Base-by-base conservation (phyloP, 2,113 vertebrate species). In the Ptilorrhoa leucosticta region DNA sequence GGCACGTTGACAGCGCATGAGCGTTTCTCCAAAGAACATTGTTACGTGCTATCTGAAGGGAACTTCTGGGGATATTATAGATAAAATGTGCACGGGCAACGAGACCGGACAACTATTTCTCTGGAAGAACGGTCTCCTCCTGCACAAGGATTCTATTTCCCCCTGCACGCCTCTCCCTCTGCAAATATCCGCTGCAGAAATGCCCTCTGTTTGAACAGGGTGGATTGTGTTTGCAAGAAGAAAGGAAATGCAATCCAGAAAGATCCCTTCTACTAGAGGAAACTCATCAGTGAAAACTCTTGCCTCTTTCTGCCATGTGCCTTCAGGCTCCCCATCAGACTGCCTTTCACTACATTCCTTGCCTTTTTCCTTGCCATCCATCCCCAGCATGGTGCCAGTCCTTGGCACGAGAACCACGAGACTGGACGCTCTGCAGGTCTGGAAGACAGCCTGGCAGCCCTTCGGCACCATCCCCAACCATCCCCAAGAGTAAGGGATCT, bases 1-100 rank as follows among this genome's bases (percentile, higher is more conserved):
- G 23, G 21, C 7, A 0, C 0, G 3, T 14, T 4, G 23, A 63
- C 13, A 9, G 39, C 15, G 13, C 24, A 13, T 0, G 2, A 33
- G 31, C 0, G 0, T 33, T 47, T 48, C 71, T 47, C 44, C 44
- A 17, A 63, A n/a, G 23, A 81, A 44, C 68, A 58, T 3, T 23
- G 44, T 20, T 66, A 45, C 5, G 19, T 7, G 60, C 44, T 51
- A 15, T 45, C 69, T 27, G 37, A 82, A 66, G 28, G 0, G 26
- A 58, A 57, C 35, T 60, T 78, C 51, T 7, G 15, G 33, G 31
- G 26, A n/a, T 26, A 60, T 45, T 53, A 24, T 2, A 40, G 14
- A 24, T 2, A 4, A 33, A 44, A 47, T 0, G 5, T 1, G 9
- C 5, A 2, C 0, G 0, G 0, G 0, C 15, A 58, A 28, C 33